Base-by-base conservation (phyloP, 2,888 invertebrate species). In the Scaptomyza reducta region DNA sequence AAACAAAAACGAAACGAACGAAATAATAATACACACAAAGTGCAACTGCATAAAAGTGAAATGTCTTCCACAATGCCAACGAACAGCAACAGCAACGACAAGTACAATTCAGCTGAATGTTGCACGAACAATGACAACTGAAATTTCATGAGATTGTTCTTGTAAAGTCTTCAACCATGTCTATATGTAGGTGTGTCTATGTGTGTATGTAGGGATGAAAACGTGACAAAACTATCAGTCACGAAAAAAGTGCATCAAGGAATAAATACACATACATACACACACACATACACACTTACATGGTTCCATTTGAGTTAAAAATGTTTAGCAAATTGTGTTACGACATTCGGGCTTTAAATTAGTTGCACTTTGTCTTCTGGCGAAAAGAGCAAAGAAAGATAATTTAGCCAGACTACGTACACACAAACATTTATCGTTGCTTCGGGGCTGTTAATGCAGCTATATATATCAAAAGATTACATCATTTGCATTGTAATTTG, bases 1-100 rank as follows among this genome's bases (percentile, higher is more conserved):
- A 56, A 46, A 47, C 13, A 16, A 49, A 49, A 47, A 33, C 49
- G 33, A 33, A 71, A 55, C 42, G 59, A 57, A 73, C 62, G 72
- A 70, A 76, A 72, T 74, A 85, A 88, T 87, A 88, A 88, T 87
- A 85, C 87, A 84, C 87, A 84, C 87, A 88, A 87, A 85, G 84
- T 85, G 84, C 84, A 85, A 87, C 84, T 85, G 84, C 84, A 85
- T 85, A 85, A 85, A 85, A 85, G 88, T 85, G 88, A 85, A 85
- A 85, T 84, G 88, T 81, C 88, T 85, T 67, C 70, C 77, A 87
- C 87, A 88, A 87, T 84, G 87, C 88, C 80, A 86, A 49, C 65
- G 71, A 65, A 53, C 70, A 77, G 58, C 63, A 70, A 55, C 78
- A 57, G 58, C 61, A 44, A 22, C 38, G 55, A 63, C 58, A 61